Conservation (phyloP, 2,888 invertebrate genomes). For the Scaptomyza polygonia region DNA sequence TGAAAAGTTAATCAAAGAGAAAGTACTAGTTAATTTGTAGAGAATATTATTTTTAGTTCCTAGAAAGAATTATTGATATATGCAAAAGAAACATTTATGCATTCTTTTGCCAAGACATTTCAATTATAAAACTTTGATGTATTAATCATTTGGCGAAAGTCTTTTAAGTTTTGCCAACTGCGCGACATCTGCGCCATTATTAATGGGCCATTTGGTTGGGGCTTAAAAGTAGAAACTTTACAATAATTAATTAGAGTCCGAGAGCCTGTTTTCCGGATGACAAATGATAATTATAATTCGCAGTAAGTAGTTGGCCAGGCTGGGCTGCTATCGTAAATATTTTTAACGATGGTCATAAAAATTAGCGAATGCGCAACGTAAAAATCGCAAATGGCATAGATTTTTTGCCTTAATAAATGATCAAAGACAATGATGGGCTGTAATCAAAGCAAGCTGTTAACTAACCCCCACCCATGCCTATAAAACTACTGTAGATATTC, state of each 20-base stretch:
- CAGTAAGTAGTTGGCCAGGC: slow-evolving; percentile 39
- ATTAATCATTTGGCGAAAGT: slow-evolving; percentile 63
- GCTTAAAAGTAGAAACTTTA: slow-evolving; percentile 64
- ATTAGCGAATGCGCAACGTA: slow-evolving; percentile 47
- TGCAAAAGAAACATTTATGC: background rate
- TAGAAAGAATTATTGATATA: no score
- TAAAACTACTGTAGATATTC: slow-evolving; percentile 33
- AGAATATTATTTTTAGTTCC: background rate
- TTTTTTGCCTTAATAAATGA: slow-evolving; percentile 58
- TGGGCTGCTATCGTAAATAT: slow-evolving; percentile 13
- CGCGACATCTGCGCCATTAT: slow-evolving; percentile 78
- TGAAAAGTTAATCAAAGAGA: background rate
- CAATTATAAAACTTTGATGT: slow-evolving; percentile 62
- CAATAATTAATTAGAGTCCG: slow-evolving; percentile 76
- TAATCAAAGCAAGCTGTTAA: slow-evolving; percentile 59
- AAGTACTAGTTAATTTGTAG: background rate
- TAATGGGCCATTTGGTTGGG: slow-evolving; percentile 61
- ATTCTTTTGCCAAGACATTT: slow-evolving; percentile 26
- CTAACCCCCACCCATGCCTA: slow-evolving; percentile 10
- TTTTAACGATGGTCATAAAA: slow-evolving; percentile 75
- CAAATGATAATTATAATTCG: slow-evolving; percentile 75
- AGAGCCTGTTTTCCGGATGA: slow-evolving; percentile 53
- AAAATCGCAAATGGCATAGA: slow-evolving; percentile 22
- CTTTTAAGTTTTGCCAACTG: slow-evolving; percentile 33
- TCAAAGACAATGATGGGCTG: slow-evolving; percentile 42